Evolutionary conservation across 2,888 invertebrate genomes (phyloP), one percentile per base, ranked within the genome.

Genomic region (Dusona sp.): DNA sequence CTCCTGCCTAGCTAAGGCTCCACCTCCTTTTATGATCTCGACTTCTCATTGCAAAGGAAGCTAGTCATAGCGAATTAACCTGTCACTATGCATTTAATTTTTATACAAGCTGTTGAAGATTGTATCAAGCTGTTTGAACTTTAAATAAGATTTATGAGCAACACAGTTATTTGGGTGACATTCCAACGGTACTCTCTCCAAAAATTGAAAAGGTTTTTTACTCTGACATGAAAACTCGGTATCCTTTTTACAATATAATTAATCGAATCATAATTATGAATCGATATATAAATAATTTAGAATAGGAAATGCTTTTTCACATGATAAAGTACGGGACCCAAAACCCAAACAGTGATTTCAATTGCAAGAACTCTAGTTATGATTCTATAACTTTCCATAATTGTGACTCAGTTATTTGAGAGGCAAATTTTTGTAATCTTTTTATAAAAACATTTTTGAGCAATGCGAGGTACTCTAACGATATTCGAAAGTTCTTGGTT

Each of bases 81-180:
- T 64, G 61, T 75, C 64, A 75, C 42, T 45, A 22, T 61, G 42
- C 57, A 57, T 42, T 42, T 74, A 9, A 61, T 64, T 75, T 33
- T 45, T 45, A 29, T 25, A 64, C 29, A 36, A 22, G 36, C 51
- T 36, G 51, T 11, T 9, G 29, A 33, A 33, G 51, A 72, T 72
- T 22, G 6, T 22, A 72, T 72, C 72, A 36, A 48, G 25, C 8
- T 22, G 3, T 25, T 68, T 68, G 16, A 16, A 61, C 57, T 57
- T 25, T 16, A 29, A 61, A 61, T 61, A 61, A 61, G 61, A 61
- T 61, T 61, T 61, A 61, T 16, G 61, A 29, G 75, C 13, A n/a
- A 33, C 9, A 33, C 45, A 8, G 61, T 64, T 33, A 25, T 75
- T 19, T 9, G 6, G 1, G 45, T 13, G 33, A 64, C n/a, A 45